These are phyloP conservation scores for Morbakka virulenta DNA, from an alignment of 30 jellyfish, hydroid and myxozoan species.

Conservation along the genomic window DNA sequence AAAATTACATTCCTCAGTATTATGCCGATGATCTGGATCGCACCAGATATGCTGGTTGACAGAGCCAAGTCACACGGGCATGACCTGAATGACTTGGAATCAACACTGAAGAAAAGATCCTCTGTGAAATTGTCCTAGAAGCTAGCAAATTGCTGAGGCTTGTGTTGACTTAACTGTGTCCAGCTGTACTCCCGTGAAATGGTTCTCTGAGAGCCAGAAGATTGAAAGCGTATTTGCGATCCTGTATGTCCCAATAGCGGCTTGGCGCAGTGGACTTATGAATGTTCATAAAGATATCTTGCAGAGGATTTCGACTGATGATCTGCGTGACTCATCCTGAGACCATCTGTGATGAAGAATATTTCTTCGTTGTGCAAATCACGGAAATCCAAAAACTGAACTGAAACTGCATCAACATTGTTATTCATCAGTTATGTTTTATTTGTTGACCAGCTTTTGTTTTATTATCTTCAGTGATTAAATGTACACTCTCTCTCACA, in stretches of 20 bases:
- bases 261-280: neutral
- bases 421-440: neutral
- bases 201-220: no score
- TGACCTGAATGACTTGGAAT: neutral
- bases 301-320: neutral
- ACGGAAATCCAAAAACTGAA: neutral
- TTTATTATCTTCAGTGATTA: neutral
- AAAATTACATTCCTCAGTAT: slow-evolving; percentile 46
- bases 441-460: neutral
- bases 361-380: neutral
- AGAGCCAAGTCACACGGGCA: neutral
- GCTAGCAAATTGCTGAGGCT: neutral
- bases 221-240: no score
- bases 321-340: neutral
- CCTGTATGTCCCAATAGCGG: no score
- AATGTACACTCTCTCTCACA: no score
- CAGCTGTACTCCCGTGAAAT: neutral
- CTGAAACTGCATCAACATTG: neutral
- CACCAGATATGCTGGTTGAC: slow-evolving; percentile 2
- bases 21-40: slow-evolving; percentile 52
- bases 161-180: neutral
- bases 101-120: neutral
- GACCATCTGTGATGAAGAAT: neutral
- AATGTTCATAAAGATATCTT: neutral
- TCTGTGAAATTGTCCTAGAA: neutral